These are phyloP conservation scores for Eubasilissa splendida DNA, from an alignment of 2,888 invertebrate genomes.

Conservation along the genomic window DNA sequence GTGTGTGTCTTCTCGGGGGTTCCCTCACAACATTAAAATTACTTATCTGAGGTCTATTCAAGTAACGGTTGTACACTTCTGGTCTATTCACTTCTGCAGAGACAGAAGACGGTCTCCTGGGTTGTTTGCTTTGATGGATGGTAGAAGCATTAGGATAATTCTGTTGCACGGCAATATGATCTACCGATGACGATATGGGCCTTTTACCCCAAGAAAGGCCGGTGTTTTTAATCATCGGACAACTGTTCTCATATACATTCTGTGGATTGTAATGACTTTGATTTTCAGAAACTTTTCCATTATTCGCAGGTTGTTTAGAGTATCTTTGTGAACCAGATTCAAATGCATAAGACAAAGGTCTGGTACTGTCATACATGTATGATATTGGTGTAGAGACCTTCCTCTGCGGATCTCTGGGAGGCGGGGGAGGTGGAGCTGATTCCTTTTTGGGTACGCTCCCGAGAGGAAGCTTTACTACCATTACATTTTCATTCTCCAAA, in stretches of 20 bases:
- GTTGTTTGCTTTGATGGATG: constrained; percentile 61
- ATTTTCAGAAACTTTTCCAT: constrained; percentile 53
- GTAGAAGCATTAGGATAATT: constrained; percentile 63
- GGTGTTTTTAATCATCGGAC: constrained; percentile 22
- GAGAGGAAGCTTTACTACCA: constrained; percentile 72
- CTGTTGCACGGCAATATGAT: constrained; percentile 72
- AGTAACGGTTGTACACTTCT: constrained; percentile 61
- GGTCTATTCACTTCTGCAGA: constrained; percentile 71
- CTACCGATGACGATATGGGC: constrained; percentile 71
- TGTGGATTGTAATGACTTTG: constrained; percentile 42
- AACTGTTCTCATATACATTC: constrained; percentile 48
- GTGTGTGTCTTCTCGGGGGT: constrained; percentile 63
- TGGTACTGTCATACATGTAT: constrained; percentile 70
- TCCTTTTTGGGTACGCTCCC: constrained; percentile 69
- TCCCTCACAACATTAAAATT: constrained; percentile 47
- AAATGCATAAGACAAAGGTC: constrained; percentile 73
- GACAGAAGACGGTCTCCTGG: constrained; percentile 69
- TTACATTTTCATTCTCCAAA: constrained; percentile 67
- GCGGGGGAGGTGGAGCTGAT: constrained; percentile 82
- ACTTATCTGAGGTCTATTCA: constrained; percentile 59
- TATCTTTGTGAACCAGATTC: constrained; percentile 63
- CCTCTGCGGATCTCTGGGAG: constrained; percentile 83
- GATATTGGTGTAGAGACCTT: constrained; percentile 72
- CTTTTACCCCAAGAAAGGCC: constrained; percentile 61
- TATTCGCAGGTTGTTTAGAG: constrained; percentile 55